Evolutionary conservation across 2,113 vertebrate genomes (phyloP).

Genomic region (Vicugna pacos): DNA sequence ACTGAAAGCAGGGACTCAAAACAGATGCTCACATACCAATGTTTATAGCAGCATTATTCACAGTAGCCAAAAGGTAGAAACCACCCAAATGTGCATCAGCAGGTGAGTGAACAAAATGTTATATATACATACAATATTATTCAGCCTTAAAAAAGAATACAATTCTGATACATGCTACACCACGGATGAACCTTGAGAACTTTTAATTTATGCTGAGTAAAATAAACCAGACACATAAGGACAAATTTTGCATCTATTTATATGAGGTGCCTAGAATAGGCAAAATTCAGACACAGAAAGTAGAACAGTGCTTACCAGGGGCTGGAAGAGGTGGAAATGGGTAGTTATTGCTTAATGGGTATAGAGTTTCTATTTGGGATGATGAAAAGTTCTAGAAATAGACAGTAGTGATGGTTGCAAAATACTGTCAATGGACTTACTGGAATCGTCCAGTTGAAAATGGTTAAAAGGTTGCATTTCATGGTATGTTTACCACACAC

Average conservation of each 20-base stretch:
- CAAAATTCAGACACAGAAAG: conserved; percentile 41
- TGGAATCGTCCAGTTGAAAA: not conserved
- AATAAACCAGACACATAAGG: not conserved
- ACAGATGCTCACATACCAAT: not conserved
- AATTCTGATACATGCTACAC: conserved; percentile 1
- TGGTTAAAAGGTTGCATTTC: not conserved
- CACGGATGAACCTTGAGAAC: conserved; percentile 1
- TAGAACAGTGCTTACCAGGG: not conserved
- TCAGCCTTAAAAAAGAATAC: conserved; percentile 1
- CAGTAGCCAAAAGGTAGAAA: not conserved
- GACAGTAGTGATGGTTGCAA: not conserved
- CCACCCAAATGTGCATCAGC: not conserved
- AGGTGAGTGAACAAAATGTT: not conserved
- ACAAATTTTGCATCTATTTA: not conserved
- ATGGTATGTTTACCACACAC: not conserved
- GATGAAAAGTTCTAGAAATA: conserved; percentile 22
- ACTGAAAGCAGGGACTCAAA: not conserved
- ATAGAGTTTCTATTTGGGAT: conserved; percentile 34
- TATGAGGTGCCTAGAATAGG: not conserved
- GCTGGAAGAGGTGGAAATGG: not conserved
- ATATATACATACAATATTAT: not conserved
- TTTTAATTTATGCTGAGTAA: not conserved
- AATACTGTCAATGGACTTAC: not conserved
- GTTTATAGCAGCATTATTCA: not conserved
- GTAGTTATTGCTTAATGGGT: not conserved